These are phyloP conservation scores for Sminthurides aquaticus DNA, from an alignment of 2,888 invertebrate species.

Conservation along the genomic window DNA sequence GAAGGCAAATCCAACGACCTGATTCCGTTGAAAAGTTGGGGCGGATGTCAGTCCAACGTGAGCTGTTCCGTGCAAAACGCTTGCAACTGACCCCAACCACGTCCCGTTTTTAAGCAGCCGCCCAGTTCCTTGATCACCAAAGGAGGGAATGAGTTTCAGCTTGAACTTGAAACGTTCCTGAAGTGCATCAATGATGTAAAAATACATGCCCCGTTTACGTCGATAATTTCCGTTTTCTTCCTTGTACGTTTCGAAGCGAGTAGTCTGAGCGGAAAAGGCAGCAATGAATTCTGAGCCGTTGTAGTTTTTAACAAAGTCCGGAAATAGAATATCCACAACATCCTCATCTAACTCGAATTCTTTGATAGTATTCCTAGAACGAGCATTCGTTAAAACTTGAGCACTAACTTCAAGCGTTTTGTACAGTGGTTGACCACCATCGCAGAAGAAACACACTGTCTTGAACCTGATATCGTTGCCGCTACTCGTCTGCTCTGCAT, in stretches of 20 bases:
- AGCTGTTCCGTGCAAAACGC: not conserved
- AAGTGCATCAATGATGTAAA: constrained; percentile 26
- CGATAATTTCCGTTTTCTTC: constrained; percentile 13
- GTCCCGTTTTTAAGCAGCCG: not conserved
- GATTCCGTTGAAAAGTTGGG: not conserved
- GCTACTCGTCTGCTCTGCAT: too few relatives aligned
- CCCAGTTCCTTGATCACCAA: not conserved
- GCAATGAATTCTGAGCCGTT: constrained; percentile 8
- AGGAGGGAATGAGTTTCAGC: constrained; percentile 21
- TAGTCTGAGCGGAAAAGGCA: not conserved
- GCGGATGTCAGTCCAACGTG: not conserved
- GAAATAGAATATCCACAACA: constrained; percentile 4
- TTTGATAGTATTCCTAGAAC: not conserved
- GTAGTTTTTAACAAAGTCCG: not conserved
- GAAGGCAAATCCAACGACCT: not conserved
- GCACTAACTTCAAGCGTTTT: too few relatives aligned
- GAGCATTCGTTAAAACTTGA: too few relatives aligned
- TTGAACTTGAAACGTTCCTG: constrained; percentile 30
- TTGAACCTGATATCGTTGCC: not conserved
- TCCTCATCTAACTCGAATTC: not conserved
- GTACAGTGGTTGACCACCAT: not conserved
- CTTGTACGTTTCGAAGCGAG: not conserved
- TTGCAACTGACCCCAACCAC: not conserved
- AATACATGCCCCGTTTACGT: constrained; percentile 31
- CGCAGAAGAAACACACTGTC: not conserved